Conservation (phyloP, 1,140 invertebrate genomes). For the Drosophila orosa region DNA sequence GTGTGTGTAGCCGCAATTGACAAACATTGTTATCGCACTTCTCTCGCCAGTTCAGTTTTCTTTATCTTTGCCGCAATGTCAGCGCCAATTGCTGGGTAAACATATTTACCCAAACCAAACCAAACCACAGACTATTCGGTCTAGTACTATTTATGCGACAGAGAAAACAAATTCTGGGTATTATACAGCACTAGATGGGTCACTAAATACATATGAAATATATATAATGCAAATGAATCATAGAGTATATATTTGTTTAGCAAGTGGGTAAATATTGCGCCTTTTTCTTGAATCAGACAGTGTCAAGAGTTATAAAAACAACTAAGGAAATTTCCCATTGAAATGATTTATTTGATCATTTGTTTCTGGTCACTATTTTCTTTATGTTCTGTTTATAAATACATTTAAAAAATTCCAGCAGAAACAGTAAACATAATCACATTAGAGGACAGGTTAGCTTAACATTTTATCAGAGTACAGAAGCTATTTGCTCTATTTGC, state of each 20-base stretch:
- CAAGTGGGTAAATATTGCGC: not conserved
- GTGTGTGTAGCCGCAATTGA: constrained; percentile 46
- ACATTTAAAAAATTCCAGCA: not conserved
- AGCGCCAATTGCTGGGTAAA: constrained; percentile 64
- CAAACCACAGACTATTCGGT: constrained; percentile 31
- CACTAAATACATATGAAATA: not conserved
- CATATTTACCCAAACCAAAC: constrained; percentile 48
- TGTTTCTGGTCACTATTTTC: not conserved
- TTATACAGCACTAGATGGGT: constrained; percentile 8
- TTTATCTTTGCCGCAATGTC: constrained; percentile 61
- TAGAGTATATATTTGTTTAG: constrained; percentile 6
- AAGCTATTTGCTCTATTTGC: constrained; percentile 28
- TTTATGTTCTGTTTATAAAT: not conserved
- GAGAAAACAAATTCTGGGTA: constrained; percentile 12
- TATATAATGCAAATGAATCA: constrained; percentile 8
- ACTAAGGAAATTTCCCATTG: not conserved
- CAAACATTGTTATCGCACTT: constrained; percentile 68
- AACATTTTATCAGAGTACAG: constrained; percentile 18
- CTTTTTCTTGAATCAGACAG: not conserved
- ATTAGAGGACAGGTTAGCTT: not conserved
- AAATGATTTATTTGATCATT: not conserved
- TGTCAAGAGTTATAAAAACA: not conserved
- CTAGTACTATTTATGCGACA: constrained; percentile 15
- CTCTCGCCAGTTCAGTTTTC: constrained; percentile 39
- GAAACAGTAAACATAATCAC: not conserved